phyloP scores from a whole-genome alignment of 2,113 vertebrate species.

The Pardalotus punctatus region DNA sequence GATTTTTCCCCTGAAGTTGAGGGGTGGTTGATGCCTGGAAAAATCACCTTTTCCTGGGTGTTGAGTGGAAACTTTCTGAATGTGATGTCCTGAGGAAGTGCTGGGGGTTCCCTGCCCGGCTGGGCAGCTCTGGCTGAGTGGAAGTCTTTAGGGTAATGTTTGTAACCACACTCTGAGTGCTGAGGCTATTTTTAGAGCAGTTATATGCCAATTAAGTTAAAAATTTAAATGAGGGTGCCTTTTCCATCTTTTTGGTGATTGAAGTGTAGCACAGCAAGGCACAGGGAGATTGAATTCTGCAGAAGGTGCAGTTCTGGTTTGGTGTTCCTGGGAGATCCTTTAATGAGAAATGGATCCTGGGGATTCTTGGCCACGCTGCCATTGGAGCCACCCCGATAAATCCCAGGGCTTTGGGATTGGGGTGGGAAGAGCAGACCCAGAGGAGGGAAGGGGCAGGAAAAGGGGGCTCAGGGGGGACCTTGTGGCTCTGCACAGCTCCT shows the following conservation, averaged over 20 bases:
- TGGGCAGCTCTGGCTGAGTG: accelerated
- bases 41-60: too few species aligned
- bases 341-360: background rate
- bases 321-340: background rate
- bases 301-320: background rate
- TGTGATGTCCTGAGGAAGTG: accelerated
- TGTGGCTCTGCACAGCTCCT: background rate
- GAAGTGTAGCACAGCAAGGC: background rate
- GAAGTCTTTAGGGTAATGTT: accelerated
- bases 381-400: accelerated
- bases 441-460: background rate
- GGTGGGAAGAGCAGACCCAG: background rate
- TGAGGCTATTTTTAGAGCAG: background rate
- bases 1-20: accelerated
- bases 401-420: accelerated
- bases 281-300: background rate
- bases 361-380: background rate
- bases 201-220: background rate
- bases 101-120: accelerated
- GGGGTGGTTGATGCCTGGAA: background rate
- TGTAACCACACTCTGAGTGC: background rate
- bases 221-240: background rate
- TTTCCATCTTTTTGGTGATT: background rate
- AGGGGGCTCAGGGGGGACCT: background rate
- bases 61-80: accelerated